Base-by-base conservation (phyloP, 1,140 invertebrate genomes). In the Pogonomyrmex californicus region DNA sequence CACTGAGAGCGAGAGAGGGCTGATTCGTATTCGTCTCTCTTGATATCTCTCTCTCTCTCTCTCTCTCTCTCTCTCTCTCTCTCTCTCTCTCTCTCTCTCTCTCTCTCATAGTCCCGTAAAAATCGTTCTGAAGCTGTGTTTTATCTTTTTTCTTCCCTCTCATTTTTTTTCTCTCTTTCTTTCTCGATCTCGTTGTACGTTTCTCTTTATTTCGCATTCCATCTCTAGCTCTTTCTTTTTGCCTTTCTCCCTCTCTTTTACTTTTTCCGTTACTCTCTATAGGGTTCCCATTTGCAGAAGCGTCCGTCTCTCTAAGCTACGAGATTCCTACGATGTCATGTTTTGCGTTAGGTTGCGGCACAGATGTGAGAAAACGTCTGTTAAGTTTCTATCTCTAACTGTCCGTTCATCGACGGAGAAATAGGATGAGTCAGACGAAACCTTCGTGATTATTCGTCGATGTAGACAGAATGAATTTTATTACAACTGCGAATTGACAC, bases 231-330 rank as follows among this genome's bases (percentile, higher is more conserved):
- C 5, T 38, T 58, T 38, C 2, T 49, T 36, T 36, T 4, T 62
- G n/a, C 73, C 12, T 63, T n/a, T 85, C 49, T 65, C 47, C 14
- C 56, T 75, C 38, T 85, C n/a, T 89, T 56, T 56, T 65, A 54
- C 33, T 87, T 23, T 38, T 38, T 38, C 33, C 49, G 9, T 56
- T 73, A 56, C 5, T 41, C 33, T 41, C 36, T 73, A 65, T 47
- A 6, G 56, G 73, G 36, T 68, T 88, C 87, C 91, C 89, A 63
- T 58, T 38, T 65, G 77, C 62, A 86, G 51, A 86, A 89, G 87
- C 87, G 87, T 88, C 92, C 91, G 76, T 93, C 90, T 93, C 91
- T 79, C 17, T 95, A 95, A 95, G 94, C 94, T 93, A 95, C 94
- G 92, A 92, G 91, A 91, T 94, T 66, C 58, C 75, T 86, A 56